These are phyloP conservation scores for Sapayoa aenigma DNA, from an alignment of 2,113 vertebrate genomes.

Conservation along the genomic window DNA sequence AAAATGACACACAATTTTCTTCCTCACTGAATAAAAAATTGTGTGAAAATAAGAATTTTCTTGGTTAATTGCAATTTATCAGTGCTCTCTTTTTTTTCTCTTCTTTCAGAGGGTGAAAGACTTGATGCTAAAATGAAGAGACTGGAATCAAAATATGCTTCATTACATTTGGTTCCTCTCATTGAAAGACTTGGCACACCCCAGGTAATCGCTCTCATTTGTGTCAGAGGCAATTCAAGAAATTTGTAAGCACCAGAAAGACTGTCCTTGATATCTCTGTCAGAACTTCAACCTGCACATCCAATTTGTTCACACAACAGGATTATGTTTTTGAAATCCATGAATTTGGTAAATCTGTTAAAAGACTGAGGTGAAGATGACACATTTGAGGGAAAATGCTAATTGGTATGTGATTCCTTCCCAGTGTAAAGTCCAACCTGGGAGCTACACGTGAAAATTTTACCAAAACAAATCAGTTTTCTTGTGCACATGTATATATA, in stretches of 20 bases:
- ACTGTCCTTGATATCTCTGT: not conserved
- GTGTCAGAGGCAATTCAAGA: not conserved
- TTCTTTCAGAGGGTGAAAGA: constrained; percentile 83
- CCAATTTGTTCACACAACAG: not conserved
- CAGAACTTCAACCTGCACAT: not conserved
- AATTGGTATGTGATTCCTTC: not conserved
- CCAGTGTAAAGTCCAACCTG: not conserved
- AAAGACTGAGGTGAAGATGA: not conserved
- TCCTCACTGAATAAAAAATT: not conserved
- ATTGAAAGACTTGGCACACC: constrained; percentile 88
- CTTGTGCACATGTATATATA: not conserved
- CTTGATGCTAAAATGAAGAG: constrained; percentile 91
- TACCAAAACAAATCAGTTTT: not conserved
- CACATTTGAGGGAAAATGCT: not conserved
- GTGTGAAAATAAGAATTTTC: not conserved
- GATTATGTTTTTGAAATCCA: not conserved
- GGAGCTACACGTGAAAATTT: not conserved
- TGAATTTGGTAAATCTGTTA: not conserved
- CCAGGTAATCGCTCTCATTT: constrained; percentile 72
- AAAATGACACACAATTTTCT: not conserved
- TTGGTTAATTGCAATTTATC: not conserved
- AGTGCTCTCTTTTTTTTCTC: not conserved
- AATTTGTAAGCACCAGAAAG: not conserved
- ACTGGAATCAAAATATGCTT: constrained; percentile 85
- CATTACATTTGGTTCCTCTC: constrained; percentile 85